Base-by-base conservation (phyloP, 2,797 vertebrate genomes). In the Tangara arthus region DNA sequence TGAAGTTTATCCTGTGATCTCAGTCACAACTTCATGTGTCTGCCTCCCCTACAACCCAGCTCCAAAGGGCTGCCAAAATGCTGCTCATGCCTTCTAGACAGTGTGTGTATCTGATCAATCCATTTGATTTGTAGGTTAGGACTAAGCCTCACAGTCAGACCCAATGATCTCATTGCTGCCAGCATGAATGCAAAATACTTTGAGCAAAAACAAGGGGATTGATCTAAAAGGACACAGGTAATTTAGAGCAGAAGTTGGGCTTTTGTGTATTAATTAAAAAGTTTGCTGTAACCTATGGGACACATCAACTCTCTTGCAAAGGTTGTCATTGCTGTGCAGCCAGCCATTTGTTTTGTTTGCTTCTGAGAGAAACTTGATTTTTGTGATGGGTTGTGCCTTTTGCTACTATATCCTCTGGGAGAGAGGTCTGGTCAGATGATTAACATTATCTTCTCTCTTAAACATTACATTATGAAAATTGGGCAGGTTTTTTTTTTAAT, bases 391-490 rank as follows among this genome's bases (percentile, higher is more conserved):
- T 52, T 84, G 56, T 92, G 65, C 64, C 60, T 92, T 94, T 92
- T 71, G 34, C 83, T 90, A 11, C 60, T 37, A 18, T 50, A 66
- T 80, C 90, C 95, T 76, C 42, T 76, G 94, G 87, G 92, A 95
- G 24, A 77, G 68, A 80, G 88, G 89, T 89, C 95, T 95, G 97
- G 97, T 96, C 97, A 97, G 91, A 96, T 95, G 94, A 97, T 97
- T 97, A 97, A 92, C 94, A 94, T 93, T 90, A 96, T 95, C 87
- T 97, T 91, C 95, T 92, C 90, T 96, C 96, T 97, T 97, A 97
- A 97, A 97, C 97, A 97, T 94, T 97, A 90, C 89, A 95, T 96
- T 97, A 97, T 89, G 95, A 97, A 97, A 97, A 94, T 89, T 30
- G 72, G 92, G 83, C 86, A 76, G 86, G 60, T 13, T 84, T 85